Evolutionary conservation across 1,140 invertebrate species (phyloP).

Genomic region (Lanistes nyassanus): DNA sequence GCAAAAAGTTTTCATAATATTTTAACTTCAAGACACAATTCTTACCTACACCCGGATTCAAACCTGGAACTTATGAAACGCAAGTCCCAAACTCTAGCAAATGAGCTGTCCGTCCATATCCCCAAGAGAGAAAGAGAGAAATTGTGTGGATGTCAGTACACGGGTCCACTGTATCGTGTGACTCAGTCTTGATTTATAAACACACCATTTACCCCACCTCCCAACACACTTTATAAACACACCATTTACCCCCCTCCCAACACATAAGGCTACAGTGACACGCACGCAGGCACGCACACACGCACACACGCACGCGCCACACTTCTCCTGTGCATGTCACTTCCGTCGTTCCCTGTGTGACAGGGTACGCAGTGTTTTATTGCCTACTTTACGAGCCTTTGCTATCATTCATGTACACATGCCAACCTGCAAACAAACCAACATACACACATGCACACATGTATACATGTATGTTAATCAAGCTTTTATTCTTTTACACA

Average conservation of each 20-base stretch:
- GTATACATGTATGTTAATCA: background rate
- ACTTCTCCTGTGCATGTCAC: too few species aligned
- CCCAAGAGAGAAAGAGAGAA: background rate
- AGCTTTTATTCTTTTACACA: background rate
- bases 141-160: background rate
- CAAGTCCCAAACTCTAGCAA: background rate
- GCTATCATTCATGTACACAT: background rate
- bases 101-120: background rate
- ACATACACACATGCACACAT: background rate
- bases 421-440: background rate
- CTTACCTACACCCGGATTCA: too few species aligned
- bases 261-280: background rate
- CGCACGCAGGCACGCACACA: conserved; percentile 10
- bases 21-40: too few species aligned
- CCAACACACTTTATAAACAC: background rate
- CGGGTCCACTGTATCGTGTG: background rate
- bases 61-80: too few species aligned
- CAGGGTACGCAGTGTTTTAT: too few species aligned
- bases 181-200: background rate
- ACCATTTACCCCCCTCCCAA: background rate
- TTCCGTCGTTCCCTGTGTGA: too few species aligned
- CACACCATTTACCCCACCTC: background rate
- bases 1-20: too few species aligned
- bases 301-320: conserved; percentile 4
- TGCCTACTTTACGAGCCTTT: too few species aligned